Conservation (phyloP, 2,888 invertebrate genomes). For the Cheilosia soror region DNA sequence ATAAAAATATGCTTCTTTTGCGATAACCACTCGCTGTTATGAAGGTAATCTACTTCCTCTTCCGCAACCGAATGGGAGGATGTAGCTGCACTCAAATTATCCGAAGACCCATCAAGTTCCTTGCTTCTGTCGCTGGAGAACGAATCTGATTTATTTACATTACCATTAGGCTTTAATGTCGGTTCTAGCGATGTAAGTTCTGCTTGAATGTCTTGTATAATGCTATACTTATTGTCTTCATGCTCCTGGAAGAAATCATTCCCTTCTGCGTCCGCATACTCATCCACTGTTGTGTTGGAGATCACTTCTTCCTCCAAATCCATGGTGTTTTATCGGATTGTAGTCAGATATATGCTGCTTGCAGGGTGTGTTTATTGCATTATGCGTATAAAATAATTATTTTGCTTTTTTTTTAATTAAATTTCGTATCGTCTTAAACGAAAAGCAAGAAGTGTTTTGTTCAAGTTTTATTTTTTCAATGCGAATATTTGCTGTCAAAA, state of each 20-base stretch:
- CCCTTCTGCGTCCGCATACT: conserved; percentile 81
- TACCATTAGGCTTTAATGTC: conserved; percentile 67
- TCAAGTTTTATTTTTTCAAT: conserved; percentile 23
- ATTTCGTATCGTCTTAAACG: conserved; percentile 16
- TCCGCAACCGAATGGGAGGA: conserved; percentile 71
- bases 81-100: conserved; percentile 78
- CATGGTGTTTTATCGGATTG: conserved; percentile 20
- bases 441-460: conserved; percentile 60
- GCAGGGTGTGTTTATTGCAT: conserved; percentile 47
- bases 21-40: conserved; percentile 89
- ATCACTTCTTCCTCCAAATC: conserved; percentile 59
- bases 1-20: conserved; percentile 97
- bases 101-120: conserved; percentile 79
- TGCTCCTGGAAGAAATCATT: conserved; percentile 77
- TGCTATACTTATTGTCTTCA: conserved; percentile 79
- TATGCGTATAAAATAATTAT: conserved; percentile 14
- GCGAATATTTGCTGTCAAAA: conserved; percentile 41
- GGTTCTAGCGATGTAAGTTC: conserved; percentile 77
- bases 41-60: conserved; percentile 87
- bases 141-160: conserved; percentile 76
- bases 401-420: conserved; percentile 26
- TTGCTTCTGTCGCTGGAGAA: conserved; percentile 77
- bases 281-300: conserved; percentile 68
- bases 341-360: background rate
- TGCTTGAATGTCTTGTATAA: conserved; percentile 80